Evolutionary conservation across 1,140 invertebrate species (phyloP).

Genomic region (Tetraneura akinire): DNA sequence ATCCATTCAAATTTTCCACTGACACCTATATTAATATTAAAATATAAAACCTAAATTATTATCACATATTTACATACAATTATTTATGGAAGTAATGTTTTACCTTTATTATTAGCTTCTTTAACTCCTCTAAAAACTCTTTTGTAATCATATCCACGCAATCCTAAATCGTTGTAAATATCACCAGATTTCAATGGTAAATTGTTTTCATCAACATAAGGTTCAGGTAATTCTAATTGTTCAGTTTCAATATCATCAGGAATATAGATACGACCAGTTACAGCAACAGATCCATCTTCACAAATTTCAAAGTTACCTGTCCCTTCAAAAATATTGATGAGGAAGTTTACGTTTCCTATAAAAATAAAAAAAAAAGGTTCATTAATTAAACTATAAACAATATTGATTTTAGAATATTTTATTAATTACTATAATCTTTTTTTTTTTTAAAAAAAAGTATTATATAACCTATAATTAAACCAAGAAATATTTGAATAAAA

Average conservation of each 20-base stretch:
- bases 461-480: neutral
- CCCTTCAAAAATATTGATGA: constrained; percentile 84
- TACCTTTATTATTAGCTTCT: constrained; percentile 68
- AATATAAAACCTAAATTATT: neutral
- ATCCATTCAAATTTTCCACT: constrained; percentile 76
- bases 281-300: constrained; percentile 79
- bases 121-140: constrained; percentile 84
- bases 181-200: constrained; percentile 72
- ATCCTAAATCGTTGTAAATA: constrained; percentile 89
- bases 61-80: neutral
- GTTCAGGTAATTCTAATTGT: constrained; percentile 62
- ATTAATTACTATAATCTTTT: neutral
- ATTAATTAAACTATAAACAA: neutral
- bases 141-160: constrained; percentile 92
- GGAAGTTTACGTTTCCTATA: constrained; percentile 74
- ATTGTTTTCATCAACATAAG: constrained; percentile 59
- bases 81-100: neutral
- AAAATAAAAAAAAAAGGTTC: constrained; percentile 25
- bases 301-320: constrained; percentile 90
- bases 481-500: no score
- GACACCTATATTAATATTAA: constrained; percentile 56
- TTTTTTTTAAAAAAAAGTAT: neutral
- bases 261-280: constrained; percentile 73
- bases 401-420: no score
- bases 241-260: constrained; percentile 69